Evolutionary conservation across 2,888 invertebrate species (phyloP).

Genomic region (Drosophila paranaensis): DNA sequence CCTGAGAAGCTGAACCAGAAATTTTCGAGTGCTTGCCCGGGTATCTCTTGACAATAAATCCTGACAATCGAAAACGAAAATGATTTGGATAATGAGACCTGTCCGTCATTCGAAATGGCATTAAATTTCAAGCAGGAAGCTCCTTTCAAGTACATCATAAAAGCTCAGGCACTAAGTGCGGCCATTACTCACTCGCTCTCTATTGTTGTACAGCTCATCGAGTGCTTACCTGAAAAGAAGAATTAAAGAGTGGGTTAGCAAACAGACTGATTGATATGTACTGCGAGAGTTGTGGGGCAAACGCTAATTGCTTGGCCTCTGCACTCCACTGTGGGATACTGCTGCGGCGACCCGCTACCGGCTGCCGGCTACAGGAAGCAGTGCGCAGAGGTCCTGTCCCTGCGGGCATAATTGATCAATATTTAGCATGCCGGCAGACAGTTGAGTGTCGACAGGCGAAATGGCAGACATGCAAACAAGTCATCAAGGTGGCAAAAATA

Average conservation of each 20-base stretch:
- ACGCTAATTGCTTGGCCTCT: conserved; percentile 38
- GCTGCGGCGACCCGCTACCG: neutral
- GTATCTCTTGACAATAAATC: conserved; percentile 6
- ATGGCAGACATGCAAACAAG: conserved; percentile 68
- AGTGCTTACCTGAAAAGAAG: conserved; percentile 64
- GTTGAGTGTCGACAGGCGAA: conserved; percentile 64
- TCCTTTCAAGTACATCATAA: conserved; percentile 30
- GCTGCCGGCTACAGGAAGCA: neutral
- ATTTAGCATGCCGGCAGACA: conserved; percentile 61
- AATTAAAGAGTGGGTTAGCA: conserved; percentile 46
- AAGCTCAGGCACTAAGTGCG: conserved; percentile 39
- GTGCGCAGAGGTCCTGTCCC: conserved; percentile 4
- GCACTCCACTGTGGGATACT: neutral
- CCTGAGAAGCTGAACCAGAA: conserved; percentile 2
- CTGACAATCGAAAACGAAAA: conserved; percentile 7
- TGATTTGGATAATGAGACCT: conserved; percentile 40
- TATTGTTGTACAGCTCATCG: conserved; percentile 19
- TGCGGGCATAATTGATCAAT: conserved; percentile 65
- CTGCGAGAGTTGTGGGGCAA: conserved; percentile 28
- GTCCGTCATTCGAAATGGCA: conserved; percentile 54
- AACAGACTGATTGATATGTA: conserved; percentile 42
- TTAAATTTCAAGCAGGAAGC: conserved; percentile 71
- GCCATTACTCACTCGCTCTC: conserved; percentile 48
- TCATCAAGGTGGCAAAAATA: conserved; percentile 48
- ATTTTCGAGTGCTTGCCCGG: conserved; percentile 15